A percentile compares a stretch with the other conserved stretches of the same genome.
Evolutionary conservation across 2,888 invertebrate genomes (phyloP).

Genomic region (Ennomos fuscantarius): DNA sequence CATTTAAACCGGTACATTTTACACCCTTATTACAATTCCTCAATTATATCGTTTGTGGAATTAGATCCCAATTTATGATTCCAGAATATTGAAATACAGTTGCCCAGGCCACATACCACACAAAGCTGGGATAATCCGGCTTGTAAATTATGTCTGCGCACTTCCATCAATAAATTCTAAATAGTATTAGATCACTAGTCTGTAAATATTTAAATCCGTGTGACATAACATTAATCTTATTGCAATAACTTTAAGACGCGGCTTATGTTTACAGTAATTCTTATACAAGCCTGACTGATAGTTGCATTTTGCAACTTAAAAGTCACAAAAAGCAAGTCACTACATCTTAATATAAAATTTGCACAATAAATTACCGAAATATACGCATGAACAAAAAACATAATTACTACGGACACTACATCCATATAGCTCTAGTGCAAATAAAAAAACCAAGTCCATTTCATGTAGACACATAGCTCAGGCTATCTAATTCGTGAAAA

Average conservation of each 20-base stretch:
- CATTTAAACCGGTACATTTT: constrained; percentile 69
- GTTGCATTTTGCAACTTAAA: constrained; percentile 4
- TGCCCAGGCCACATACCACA: constrained; percentile 25
- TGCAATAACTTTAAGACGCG: constrained; percentile 17
- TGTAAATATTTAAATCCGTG: constrained; percentile 22
- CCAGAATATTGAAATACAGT: constrained; percentile 35
- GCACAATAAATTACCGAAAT: constrained; percentile 9
- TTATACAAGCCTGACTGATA: constrained; percentile 2
- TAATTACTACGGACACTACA: constrained; percentile 38
- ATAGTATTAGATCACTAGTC: constrained; percentile 21
- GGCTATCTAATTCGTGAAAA: constrained; percentile 57
- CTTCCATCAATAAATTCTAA: constrained; percentile 33
- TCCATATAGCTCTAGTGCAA: constrained; percentile 47
- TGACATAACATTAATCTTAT: constrained; percentile 20
- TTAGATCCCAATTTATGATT: constrained; percentile 43
- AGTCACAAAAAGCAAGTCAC: constrained; percentile 1
- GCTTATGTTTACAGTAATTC: not conserved
- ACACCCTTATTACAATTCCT: constrained; percentile 33
- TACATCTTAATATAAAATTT: not conserved
- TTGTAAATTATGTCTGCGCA: constrained; percentile 38
- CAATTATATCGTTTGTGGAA: constrained; percentile 33
- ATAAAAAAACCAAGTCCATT: constrained; percentile 48
- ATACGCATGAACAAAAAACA: constrained; percentile 42
- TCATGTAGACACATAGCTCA: constrained; percentile 53
- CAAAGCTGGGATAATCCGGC: constrained; percentile 34